phyloP scores from a whole-genome alignment of 2,888 invertebrate species.

The Polylopha cassiicola region DNA sequence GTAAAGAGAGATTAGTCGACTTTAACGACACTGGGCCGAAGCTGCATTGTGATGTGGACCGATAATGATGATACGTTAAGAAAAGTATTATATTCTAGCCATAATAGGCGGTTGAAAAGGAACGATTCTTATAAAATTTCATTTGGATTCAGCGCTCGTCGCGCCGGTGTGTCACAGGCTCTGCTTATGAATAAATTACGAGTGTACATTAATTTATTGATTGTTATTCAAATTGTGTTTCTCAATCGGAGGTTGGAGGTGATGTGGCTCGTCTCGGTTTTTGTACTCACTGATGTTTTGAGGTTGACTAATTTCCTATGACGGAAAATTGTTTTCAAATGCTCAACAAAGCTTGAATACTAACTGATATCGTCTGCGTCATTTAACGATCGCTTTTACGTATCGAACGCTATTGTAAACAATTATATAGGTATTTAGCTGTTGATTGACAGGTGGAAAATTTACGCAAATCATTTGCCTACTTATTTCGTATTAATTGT shows the following conservation, averaged over 20 bases:
- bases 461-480: constrained; percentile 31
- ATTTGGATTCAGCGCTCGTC: constrained; percentile 71
- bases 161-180: constrained; percentile 58
- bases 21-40: constrained; percentile 63
- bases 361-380: constrained; percentile 42
- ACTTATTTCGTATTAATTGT: constrained; percentile 24
- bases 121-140: constrained; percentile 69
- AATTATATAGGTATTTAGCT: constrained; percentile 24
- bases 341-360: constrained; percentile 40
- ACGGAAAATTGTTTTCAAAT: constrained; percentile 53
- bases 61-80: constrained; percentile 72
- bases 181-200: constrained; percentile 71
- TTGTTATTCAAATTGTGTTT: constrained; percentile 76
- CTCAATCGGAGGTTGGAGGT: constrained; percentile 74
- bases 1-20: constrained; percentile 73
- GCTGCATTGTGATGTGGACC: constrained; percentile 60
- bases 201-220: constrained; percentile 75
- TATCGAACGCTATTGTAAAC: constrained; percentile 48
- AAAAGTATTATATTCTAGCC: constrained; percentile 67
- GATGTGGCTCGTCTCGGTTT: constrained; percentile 60
- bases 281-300: constrained; percentile 53
- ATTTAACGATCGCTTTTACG: constrained; percentile 38
- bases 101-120: constrained; percentile 65
- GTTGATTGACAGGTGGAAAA: constrained; percentile 49
- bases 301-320: constrained; percentile 51